phyloP scores from a whole-genome alignment of 92 coral and sea anemone genomes.

The Bergia sp. region DNA sequence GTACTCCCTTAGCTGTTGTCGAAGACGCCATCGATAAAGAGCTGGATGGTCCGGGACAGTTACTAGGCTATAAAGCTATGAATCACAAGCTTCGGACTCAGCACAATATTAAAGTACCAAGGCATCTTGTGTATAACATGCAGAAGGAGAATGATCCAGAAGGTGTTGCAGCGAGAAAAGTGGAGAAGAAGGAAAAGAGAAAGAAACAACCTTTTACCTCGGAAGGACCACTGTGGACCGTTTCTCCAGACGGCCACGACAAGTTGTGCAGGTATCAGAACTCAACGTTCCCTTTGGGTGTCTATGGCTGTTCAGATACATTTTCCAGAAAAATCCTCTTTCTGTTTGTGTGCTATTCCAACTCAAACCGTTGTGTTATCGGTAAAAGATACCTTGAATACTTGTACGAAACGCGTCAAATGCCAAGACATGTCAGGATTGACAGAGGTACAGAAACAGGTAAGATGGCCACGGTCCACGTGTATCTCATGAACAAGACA shows the following conservation, averaged over 20 bases:
- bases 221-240: background rate
- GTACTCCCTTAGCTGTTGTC: slow-evolving; percentile 52
- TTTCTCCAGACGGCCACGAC: background rate
- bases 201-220: background rate
- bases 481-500: background rate
- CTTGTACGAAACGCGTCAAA: background rate
- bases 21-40: slow-evolving; percentile 49
- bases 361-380: background rate
- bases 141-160: background rate
- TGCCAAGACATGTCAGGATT: slow-evolving; percentile 8
- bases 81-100: slow-evolving; percentile 58
- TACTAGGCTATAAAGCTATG: slow-evolving; percentile 49
- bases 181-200: slow-evolving; percentile 21
- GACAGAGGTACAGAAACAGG: slow-evolving; percentile 23
- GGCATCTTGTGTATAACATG: slow-evolving; percentile 45
- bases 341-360: background rate
- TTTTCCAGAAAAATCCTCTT: no score
- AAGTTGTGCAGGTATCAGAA: slow-evolving; percentile 2
- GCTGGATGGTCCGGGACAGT: no score
- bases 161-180: background rate
- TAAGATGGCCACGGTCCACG: background rate
- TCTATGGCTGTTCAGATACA: background rate
- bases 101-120: background rate
- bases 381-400: slow-evolving; percentile 14
- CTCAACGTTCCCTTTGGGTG: no score